A percentile compares a stretch with the other conserved stretches of the same genome.
Conservation (phyloP, 2,113 vertebrate genomes). For the Sceloporus tristichus region DNA sequence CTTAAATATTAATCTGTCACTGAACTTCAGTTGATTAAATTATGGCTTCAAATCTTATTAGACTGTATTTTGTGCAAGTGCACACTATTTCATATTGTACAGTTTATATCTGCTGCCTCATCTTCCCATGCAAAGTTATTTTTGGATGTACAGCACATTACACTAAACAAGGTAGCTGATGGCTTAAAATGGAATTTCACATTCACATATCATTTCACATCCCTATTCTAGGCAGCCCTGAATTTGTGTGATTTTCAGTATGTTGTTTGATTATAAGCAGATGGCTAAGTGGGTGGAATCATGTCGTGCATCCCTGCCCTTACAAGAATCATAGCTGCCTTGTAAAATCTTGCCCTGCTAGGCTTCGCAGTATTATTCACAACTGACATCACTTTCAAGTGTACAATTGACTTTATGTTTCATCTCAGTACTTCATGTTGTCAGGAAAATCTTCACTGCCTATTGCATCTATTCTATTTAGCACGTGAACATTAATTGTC, state of each 20-base stretch:
- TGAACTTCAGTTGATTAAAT: slow-evolving; percentile 31
- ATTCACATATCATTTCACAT: background rate
- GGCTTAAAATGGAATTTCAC: slow-evolving; percentile 30
- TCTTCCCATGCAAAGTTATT: background rate
- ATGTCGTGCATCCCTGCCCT: slow-evolving; percentile 37
- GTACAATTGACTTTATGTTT: background rate
- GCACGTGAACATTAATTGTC: background rate
- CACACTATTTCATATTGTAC: background rate
- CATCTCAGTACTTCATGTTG: background rate
- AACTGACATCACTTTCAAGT: background rate
- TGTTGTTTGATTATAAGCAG: slow-evolving; percentile 54
- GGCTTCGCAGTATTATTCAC: slow-evolving; percentile 28
- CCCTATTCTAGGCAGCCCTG: slow-evolving; percentile 31
- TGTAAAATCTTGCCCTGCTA: slow-evolving; percentile 42
- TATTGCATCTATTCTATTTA: background rate
- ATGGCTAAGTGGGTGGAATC: slow-evolving; percentile 69
- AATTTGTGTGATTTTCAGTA: slow-evolving; percentile 24
- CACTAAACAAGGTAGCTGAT: slow-evolving; percentile 7
- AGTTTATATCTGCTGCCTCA: background rate
- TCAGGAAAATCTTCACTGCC: slow-evolving; percentile 8
- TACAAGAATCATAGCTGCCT: slow-evolving; percentile 40
- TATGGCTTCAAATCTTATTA: slow-evolving; percentile 6
- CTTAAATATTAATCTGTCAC: slow-evolving; percentile 9
- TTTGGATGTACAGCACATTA: slow-evolving; percentile 23
- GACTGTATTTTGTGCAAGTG: rapidly evolving